phyloP scores from a whole-genome alignment of 2,797 vertebrate species.

The Avahi laniger region DNA sequence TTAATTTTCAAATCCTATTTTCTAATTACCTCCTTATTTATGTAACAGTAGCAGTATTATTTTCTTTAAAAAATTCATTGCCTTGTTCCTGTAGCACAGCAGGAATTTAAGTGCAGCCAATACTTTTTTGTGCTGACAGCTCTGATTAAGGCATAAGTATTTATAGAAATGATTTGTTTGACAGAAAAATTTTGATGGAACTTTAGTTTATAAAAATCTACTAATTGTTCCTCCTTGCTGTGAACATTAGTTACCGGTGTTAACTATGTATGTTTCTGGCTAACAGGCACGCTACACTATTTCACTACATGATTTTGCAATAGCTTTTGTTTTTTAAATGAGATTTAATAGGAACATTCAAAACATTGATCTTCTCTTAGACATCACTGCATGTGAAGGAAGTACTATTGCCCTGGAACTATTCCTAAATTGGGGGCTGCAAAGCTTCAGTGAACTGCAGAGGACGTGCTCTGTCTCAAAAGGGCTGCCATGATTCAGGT shows the following conservation, averaged over 20 bases:
- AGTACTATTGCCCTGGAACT: neutral
- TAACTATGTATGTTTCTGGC: neutral
- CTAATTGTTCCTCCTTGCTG: constrained; percentile 9
- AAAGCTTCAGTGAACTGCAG: neutral
- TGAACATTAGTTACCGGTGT: neutral
- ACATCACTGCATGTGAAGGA: neutral
- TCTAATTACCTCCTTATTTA: constrained; percentile 24
- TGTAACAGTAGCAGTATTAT: neutral
- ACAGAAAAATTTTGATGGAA: neutral
- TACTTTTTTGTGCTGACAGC: neutral
- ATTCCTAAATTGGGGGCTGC: neutral
- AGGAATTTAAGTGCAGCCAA: neutral
- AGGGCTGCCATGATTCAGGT: neutral
- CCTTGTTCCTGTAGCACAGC: neutral
- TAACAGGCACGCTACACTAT: neutral
- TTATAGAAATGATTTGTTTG: constrained; percentile 15
- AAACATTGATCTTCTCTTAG: neutral
- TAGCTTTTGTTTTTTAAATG: neutral
- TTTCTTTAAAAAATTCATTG: neutral
- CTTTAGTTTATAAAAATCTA: constrained; percentile 22
- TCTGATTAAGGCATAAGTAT: neutral
- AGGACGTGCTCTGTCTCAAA: neutral
- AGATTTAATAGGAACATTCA: neutral
- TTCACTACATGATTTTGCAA: neutral
- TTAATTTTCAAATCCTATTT: constrained; percentile 29